phyloP scores from a whole-genome alignment of 2,888 invertebrate genomes.

The Acronicta psi region DNA sequence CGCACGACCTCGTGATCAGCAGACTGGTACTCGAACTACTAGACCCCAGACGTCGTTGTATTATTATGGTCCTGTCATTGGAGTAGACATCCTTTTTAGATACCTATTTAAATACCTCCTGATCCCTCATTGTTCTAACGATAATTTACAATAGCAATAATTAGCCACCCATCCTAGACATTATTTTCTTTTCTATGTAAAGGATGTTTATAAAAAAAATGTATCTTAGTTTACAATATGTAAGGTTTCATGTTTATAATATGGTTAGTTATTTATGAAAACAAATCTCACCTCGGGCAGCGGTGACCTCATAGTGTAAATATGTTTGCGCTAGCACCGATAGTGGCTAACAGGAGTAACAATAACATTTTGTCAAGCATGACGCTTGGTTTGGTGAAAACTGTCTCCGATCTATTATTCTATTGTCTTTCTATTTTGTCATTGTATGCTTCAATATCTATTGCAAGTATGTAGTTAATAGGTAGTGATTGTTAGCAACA shows the following conservation, averaged over 20 bases:
- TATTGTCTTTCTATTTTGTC: conserved; percentile 24
- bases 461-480: conserved; percentile 6
- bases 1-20: too few species aligned
- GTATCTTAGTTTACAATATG: conserved; percentile 71
- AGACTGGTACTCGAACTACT: too few species aligned
- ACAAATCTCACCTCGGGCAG: conserved; percentile 68
- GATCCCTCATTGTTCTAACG: conserved; percentile 33
- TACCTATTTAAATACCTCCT: conserved; percentile 28
- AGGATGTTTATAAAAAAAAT: conserved; percentile 67
- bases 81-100: conserved; percentile 2
- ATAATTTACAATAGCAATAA: conserved; percentile 54
- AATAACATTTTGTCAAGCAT: conserved; percentile 50
- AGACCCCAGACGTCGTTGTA: too few species aligned
- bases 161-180: conserved; percentile 42
- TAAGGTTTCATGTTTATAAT: conserved; percentile 75
- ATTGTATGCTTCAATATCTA: conserved; percentile 8
- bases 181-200: conserved; percentile 55
- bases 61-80: too few species aligned
- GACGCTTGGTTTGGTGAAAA: conserved; percentile 33
- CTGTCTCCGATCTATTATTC: conserved; percentile 12
- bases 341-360: conserved; percentile 56
- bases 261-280: conserved; percentile 75
- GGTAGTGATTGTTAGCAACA: not conserved
- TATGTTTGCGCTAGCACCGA: conserved; percentile 67
- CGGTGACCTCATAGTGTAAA: conserved; percentile 80